These are phyloP conservation scores for Haemorhous mexicanus DNA, from an alignment of 2,113 vertebrate species.

Conservation along the genomic window DNA sequence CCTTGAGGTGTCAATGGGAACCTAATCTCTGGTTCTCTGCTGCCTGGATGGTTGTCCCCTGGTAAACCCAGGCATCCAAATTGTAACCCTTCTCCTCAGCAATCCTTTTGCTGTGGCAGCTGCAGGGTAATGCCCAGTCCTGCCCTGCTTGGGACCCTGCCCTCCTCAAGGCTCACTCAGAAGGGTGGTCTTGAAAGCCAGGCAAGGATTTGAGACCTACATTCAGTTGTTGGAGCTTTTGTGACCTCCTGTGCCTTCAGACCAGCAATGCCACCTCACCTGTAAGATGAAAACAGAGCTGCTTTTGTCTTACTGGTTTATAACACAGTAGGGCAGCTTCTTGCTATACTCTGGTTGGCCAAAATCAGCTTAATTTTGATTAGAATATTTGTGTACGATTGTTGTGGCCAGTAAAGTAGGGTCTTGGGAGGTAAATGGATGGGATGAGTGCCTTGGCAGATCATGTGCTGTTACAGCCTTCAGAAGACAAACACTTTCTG, in stretches of 20 bases:
- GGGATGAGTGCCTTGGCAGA: background rate
- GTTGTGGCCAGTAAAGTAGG: background rate
- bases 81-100: background rate
- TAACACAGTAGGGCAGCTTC: background rate
- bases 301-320: background rate
- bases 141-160: background rate
- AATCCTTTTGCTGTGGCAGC: background rate
- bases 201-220: background rate
- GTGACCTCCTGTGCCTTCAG: background rate
- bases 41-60: background rate
- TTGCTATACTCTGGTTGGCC: background rate
- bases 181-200: background rate
- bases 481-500: background rate
- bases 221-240: background rate
- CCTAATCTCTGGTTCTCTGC: background rate
- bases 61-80: background rate
- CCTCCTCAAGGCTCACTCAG: background rate
- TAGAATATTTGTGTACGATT: background rate
- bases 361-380: background rate
- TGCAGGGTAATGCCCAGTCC: background rate
- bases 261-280: background rate
- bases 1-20: background rate
- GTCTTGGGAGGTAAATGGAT: background rate
- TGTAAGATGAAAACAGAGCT: background rate
- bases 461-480: background rate